Evolutionary conservation across 1,140 invertebrate genomes (phyloP), one percentile per base, ranked within the genome.

Genomic region (Mylabris phalerata): DNA sequence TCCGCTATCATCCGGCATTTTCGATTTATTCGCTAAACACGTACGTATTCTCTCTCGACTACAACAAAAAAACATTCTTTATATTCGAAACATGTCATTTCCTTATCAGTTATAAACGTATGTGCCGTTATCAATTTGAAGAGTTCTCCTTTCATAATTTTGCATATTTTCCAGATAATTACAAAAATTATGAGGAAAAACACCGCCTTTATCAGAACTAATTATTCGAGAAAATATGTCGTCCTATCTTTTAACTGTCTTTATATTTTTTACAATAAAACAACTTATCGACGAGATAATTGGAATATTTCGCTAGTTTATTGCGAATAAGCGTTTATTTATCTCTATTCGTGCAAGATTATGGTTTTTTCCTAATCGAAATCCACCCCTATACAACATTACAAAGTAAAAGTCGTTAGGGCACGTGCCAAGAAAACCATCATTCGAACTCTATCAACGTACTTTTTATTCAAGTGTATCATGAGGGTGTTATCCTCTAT

Each of bases 211-310:
- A 62, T 62, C 61, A 32, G 4, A 56, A 52, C 57, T 62, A 59
- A 62, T 62, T 62, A 62, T 62, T 50, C 61, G 57, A 59, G 61
- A 62, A 62, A 59, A 62, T 58, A 55, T 62, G 61, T 62, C 61
- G 47, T 45, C 40, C 51, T 62, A 62, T 62, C 60, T 58, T 61
- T 52, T 58, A 54, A 62, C 56, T 57, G 60, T 62, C 54, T 32
- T 32, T 32, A 32, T 32, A 4, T 4, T 32, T 32, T 5, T 32
- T 7, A 32, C 4, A 32, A 32, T 32, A 32, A 32, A 5, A 32
- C 7, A 32, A 4, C 4, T 32, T 19, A 19, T 19, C 58, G 50
- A 45, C 48, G 55, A 58, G 60, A 50, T 58, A 62, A 62, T 54
- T 50, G 24, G 11, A 26, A 43, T 32, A 41, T 55, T 60, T 61